Evolutionary conservation across 2,797 vertebrate species (phyloP), one percentile per base, ranked within the genome.

Genomic region (Pseudochirops cupreus): DNA sequence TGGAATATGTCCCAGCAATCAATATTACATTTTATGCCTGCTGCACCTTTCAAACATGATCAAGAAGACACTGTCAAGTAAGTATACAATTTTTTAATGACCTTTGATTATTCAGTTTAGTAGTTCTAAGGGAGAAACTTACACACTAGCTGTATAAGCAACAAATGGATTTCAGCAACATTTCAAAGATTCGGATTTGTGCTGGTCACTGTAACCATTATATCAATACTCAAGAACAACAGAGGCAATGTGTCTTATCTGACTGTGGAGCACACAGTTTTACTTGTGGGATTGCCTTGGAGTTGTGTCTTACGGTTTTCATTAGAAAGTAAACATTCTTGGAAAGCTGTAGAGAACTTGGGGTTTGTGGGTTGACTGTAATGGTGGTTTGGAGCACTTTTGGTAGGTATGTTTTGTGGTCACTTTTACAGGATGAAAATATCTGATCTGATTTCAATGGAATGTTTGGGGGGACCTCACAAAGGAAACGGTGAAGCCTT

Each of bases 41-140:
- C 98, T 99, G 98, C 98, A 98, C 98, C 98, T 97, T 98, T 98
- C 98, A 97, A 59, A 95, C 98, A 97, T 98, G 98, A 98, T 98
- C 98, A 97, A 98, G 98, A 98, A 98, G 98, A 98, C 98, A 98
- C 98, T 98, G 98, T 98, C 98, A 98, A 98, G 99, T 99, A 99
- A 99, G 99, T 99, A 98, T 98, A 98, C 98, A 98, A 95, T 98
- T 98, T 98, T 98, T 95, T 98, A 98, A 98, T 98, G 98, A 98
- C 98, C 98, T 99, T 97, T 98, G 98, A 96, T 97, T 97, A 96
- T 97, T 96, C 96, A 54, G 97, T 97, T 98, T 97, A 56, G 57
- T 96, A 94, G 96, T 97, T 94, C 96, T 52, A 95, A 58, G 96
- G 95, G 92, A 82, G 95, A 56, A 91, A 92, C 91, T 90, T 57